These are phyloP conservation scores for Rhorus exstirpatorius DNA, from an alignment of 2,888 invertebrate genomes.

Conservation along the genomic window DNA sequence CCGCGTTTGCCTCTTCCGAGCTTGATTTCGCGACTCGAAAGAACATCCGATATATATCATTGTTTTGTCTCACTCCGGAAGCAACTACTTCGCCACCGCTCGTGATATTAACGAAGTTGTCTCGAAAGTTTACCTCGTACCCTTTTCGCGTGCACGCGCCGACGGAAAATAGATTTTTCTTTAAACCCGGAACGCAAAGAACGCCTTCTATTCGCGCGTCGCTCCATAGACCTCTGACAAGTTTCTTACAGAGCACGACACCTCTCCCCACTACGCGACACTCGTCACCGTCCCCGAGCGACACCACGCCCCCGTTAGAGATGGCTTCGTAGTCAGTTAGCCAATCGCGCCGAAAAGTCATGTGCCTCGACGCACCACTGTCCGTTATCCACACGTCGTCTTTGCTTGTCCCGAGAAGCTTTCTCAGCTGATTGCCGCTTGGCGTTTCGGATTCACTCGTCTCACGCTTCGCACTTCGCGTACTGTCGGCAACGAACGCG, in stretches of 20 bases:
- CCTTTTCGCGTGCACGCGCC: slow-evolving; percentile 70
- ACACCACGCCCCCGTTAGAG: slow-evolving; percentile 29
- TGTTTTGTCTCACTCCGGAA: slow-evolving; percentile 67
- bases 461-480: slow-evolving; percentile 11
- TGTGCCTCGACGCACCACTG: slow-evolving; percentile 71
- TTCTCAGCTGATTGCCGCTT: slow-evolving; percentile 9
- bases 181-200: slow-evolving; percentile 71
- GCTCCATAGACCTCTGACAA: slow-evolving; percentile 47
- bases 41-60: slow-evolving; percentile 72
- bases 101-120: slow-evolving; percentile 50
- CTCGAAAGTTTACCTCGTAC: slow-evolving; percentile 59
- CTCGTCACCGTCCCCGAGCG: slow-evolving; percentile 63
- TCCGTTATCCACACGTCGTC: slow-evolving; percentile 60
- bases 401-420: slow-evolving; percentile 11
- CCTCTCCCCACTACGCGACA: slow-evolving; percentile 61
- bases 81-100: slow-evolving; percentile 55
- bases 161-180: slow-evolving; percentile 76
- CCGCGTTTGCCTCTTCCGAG: slow-evolving; percentile 50
- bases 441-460: background rate
- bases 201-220: slow-evolving; percentile 30
- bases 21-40: slow-evolving; percentile 43
- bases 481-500: slow-evolving; percentile 51
- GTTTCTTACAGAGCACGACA: slow-evolving; percentile 46
- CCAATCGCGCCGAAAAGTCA: slow-evolving; percentile 70
- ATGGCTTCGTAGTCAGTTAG: slow-evolving; percentile 35